Conservation (phyloP, 2,888 invertebrate genomes). For the Thera britannica region DNA sequence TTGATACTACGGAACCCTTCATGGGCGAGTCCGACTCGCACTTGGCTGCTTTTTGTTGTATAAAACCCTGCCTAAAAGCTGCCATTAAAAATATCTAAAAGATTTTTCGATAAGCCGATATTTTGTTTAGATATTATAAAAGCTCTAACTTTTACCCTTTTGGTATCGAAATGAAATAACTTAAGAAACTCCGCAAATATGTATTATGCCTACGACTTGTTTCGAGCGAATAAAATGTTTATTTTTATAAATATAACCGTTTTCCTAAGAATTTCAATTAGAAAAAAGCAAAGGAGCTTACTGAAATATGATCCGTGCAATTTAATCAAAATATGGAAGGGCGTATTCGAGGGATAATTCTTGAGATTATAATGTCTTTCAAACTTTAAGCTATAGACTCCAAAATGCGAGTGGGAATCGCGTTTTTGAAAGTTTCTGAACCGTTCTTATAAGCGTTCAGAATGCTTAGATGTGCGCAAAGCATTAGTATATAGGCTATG, state of each 20-base stretch:
- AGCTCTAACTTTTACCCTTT: conserved; percentile 57
- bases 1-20: too few species aligned
- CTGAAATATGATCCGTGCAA: neutral
- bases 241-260: conserved; percentile 58
- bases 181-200: conserved; percentile 63
- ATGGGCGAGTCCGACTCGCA: too few species aligned
- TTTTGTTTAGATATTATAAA: conserved; percentile 53
- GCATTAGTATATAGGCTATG: too few species aligned
- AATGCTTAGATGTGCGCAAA: too few species aligned
- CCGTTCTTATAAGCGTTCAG: too few species aligned
- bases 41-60: too few species aligned
- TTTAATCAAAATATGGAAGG: neutral
- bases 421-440: too few species aligned
- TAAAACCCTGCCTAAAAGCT: too few species aligned
- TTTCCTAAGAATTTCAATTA: conserved; percentile 64
- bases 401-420: too few species aligned
- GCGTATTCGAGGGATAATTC: neutral
- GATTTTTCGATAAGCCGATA: conserved; percentile 34
- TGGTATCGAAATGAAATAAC: conserved; percentile 69
- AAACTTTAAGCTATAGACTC: too few species aligned
- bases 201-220: conserved; percentile 48
- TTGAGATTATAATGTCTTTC: neutral
- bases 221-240: conserved; percentile 58
- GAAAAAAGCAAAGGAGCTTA: conserved; percentile 34
- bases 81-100: neutral